phyloP scores from a whole-genome alignment of 2,888 invertebrate genomes.

The Agrochola lychnidis region DNA sequence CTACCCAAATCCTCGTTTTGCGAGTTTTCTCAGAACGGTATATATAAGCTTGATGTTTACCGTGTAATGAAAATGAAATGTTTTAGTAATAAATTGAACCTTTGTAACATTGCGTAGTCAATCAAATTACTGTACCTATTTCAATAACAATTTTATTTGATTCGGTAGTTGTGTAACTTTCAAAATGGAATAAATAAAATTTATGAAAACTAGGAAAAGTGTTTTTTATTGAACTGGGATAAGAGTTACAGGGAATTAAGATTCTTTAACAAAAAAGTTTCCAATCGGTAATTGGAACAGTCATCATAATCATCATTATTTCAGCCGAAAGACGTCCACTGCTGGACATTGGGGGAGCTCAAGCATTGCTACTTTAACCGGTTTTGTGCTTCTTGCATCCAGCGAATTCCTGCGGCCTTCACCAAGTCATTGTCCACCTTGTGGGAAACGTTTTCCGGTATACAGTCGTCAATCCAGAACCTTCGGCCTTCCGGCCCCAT shows the following conservation, averaged over 20 bases:
- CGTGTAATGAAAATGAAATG: neutral
- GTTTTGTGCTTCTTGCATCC: too few relatives aligned
- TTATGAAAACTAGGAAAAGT: neutral
- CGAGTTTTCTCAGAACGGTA: conserved; percentile 5
- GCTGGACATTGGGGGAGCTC: too few relatives aligned
- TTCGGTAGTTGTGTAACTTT: too few relatives aligned
- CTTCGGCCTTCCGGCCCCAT: too few relatives aligned
- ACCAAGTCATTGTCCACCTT: neutral
- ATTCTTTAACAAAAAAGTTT: neutral
- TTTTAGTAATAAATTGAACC: neutral
- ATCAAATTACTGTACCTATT: neutral
- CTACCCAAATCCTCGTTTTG: neutral
- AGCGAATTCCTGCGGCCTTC: too few relatives aligned
- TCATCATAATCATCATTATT: neutral
- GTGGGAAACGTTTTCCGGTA: too few relatives aligned
- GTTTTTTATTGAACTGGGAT: neutral
- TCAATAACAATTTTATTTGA: too few relatives aligned
- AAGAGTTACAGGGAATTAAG: neutral
- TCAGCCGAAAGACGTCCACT: too few relatives aligned
- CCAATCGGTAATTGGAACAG: neutral
- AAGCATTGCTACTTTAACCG: too few relatives aligned
- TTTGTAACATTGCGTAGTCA: neutral
- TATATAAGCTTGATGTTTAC: conserved; percentile 1
- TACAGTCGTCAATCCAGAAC: too few relatives aligned
- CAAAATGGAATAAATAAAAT: neutral